Evolutionary conservation across 2,888 invertebrate species (phyloP), one percentile per base, ranked within the genome.

Genomic region (Stenchaetothrips biformis): DNA sequence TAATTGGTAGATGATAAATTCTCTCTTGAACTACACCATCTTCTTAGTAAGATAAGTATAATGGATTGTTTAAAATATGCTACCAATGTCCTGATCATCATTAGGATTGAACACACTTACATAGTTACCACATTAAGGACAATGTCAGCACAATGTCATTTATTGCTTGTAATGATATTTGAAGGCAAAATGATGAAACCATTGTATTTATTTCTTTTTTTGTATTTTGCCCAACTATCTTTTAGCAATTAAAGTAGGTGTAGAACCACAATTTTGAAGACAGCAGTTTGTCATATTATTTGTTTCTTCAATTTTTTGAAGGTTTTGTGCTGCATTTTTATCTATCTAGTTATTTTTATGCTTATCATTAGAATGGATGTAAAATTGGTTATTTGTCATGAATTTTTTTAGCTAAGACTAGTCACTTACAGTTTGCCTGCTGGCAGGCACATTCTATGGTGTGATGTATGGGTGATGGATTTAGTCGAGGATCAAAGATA

Each of bases 11-110:
- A 11, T 25, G 25, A 25, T 21, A 53, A 53, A n/a, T 25, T 25
- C 25, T 74, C 11, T 74, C 67, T 74, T 74, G 25, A 74, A 25
- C 67, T 11, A 74, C 67, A 74, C 0, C 67, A 74, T 25, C 67
- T 67, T 67, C 67, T 74, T 74, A 74, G 67, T 74, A 74, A 74
- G 67, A 74, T 74, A 74, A 74, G 67, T 74, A 74, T 25, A 74
- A 74, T 74, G 67, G 25, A 9, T 11, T 74, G 67, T 74, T 74
- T 74, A 25, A 11, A 37, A 1, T 74, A 25, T 25, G 21, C 25
- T 74, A 74, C 67, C 67, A 74, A 21, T 74, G 67, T 74, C 67
- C 25, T 74, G 4, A 74, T 74, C 25, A 74, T 74, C 21, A 25
- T 21, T 74, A 21, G 25, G 7, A 25, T 74, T 74, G 8, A 74